Evolutionary conservation across 2,113 vertebrate species (phyloP).

Genomic region (Poicephalus meyeri): DNA sequence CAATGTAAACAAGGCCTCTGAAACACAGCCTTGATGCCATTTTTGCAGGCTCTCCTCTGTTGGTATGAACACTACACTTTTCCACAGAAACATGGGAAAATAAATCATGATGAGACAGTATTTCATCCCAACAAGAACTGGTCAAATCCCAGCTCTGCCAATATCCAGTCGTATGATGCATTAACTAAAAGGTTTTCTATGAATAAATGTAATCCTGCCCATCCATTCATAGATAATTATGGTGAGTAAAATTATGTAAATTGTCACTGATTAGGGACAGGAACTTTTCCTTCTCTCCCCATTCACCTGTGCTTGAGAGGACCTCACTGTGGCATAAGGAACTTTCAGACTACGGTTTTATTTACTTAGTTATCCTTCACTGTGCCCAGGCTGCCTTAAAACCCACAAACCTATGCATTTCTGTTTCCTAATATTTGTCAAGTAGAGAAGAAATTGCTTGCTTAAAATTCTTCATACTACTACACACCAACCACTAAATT

Average conservation of each 20-base stretch:
- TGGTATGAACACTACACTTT: neutral
- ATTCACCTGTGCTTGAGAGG: neutral
- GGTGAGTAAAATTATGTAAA: neutral
- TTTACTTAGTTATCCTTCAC: neutral
- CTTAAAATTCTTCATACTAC: neutral
- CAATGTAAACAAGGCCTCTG: neutral
- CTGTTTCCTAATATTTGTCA: neutral
- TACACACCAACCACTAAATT: neutral
- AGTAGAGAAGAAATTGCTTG: neutral
- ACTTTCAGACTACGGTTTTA: neutral
- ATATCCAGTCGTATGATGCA: neutral
- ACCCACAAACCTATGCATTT: accelerated
- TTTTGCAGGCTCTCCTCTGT: neutral
- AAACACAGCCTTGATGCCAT: neutral
- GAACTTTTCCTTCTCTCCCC: neutral
- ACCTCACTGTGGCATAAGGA: neutral
- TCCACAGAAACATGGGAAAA: neutral
- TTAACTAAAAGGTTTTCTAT: neutral
- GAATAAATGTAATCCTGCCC: neutral
- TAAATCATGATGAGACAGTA: neutral
- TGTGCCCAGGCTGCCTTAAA: neutral
- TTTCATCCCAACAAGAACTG: neutral
- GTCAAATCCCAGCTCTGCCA: neutral
- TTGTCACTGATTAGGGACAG: neutral
- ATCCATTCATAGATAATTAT: neutral